Conservation (phyloP, 2,888 invertebrate genomes). For the Patella depressa region DNA sequence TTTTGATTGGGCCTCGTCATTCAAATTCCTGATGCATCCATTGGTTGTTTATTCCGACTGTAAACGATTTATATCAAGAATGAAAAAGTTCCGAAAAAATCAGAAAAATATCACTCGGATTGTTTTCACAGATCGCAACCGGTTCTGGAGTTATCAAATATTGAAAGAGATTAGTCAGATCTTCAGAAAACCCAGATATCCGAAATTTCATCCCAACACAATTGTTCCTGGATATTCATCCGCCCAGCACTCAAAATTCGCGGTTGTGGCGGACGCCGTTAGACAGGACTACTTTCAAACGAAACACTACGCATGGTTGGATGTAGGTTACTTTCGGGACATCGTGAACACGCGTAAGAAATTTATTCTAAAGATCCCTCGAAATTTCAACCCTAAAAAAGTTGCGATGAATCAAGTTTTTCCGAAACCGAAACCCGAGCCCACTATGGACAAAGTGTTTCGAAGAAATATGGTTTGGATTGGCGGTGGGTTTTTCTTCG, state of each 20-base stretch:
- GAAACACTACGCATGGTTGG: constrained; percentile 48
- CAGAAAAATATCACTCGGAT: constrained; percentile 33
- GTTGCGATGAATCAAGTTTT: constrained; percentile 23
- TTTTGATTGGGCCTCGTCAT: constrained; percentile 33
- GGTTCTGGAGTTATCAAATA: constrained; percentile 42
- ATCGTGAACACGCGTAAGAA: constrained; percentile 24
- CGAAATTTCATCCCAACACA: constrained; percentile 48
- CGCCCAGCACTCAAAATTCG: constrained; percentile 48
- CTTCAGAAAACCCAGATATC: constrained; percentile 36
- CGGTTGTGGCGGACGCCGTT: constrained; percentile 35
- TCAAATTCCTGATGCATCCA: constrained; percentile 37
- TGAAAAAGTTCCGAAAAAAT: constrained; percentile 28
- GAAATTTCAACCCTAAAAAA: constrained; percentile 16
- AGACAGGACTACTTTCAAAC: constrained; percentile 34
- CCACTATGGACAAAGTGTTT: constrained; percentile 26
- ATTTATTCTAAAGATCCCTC: constrained; percentile 25
- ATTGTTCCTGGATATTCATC: constrained; percentile 47
- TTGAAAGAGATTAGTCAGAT: constrained; percentile 33
- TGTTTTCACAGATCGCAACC: constrained; percentile 31
- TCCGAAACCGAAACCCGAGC: background rate
- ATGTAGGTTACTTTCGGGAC: constrained; percentile 47
- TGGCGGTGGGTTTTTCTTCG: constrained; percentile 40
- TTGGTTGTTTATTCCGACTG: constrained; percentile 49
- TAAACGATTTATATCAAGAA: constrained; percentile 25
- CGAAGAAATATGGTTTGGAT: constrained; percentile 39